Conservation (phyloP, 2,113 vertebrate species). For the Bos javanicus region DNA sequence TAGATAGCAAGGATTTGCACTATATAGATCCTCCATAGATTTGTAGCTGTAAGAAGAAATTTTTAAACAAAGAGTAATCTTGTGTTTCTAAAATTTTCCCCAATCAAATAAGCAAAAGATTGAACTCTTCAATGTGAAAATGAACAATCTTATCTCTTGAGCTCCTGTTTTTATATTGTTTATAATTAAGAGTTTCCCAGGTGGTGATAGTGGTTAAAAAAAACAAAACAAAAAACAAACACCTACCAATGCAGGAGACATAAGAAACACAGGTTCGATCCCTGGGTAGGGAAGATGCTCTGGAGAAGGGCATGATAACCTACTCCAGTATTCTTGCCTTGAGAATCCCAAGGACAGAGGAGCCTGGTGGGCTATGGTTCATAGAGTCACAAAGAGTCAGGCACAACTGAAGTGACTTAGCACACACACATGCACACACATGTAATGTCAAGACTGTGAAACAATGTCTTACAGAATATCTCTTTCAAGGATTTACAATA, state of each 20-base stretch:
- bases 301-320: neutral
- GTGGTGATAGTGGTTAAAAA: neutral
- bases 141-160: neutral
- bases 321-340: neutral
- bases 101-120: neutral
- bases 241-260: neutral
- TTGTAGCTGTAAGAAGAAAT: neutral
- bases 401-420: neutral
- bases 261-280: neutral
- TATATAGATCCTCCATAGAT: neutral
- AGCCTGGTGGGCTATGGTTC: neutral
- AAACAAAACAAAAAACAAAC: fast-evolving
- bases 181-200: neutral
- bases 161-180: neutral
- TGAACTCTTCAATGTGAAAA: constrained; percentile 13
- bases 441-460: neutral
- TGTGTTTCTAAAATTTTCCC: constrained; percentile 1
- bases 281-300: neutral
- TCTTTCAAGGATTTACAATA: neutral
- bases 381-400: neutral
- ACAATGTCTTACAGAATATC: neutral
- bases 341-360: neutral
- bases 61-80: neutral
- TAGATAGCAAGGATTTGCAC: neutral
- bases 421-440: neutral